A percentile compares a stretch with the other conserved stretches of the same genome.
phyloP scores from a whole-genome alignment of 2,113 vertebrate genomes.

The Mastomys natalensis region DNA sequence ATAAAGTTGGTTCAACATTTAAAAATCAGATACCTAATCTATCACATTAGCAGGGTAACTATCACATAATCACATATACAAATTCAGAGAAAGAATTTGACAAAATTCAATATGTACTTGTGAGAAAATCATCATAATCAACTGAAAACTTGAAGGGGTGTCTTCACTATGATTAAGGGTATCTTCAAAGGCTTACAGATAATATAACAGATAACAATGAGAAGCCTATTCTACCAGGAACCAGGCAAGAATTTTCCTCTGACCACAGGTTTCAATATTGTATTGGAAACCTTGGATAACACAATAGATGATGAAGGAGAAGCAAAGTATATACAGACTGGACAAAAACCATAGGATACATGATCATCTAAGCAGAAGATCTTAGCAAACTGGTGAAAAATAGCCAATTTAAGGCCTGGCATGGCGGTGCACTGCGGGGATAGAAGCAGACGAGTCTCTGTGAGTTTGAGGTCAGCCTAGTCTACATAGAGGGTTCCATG shows the following conservation, averaged over 20 bases:
- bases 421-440: not conserved
- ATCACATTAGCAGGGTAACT: conserved; percentile 17
- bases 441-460: not conserved
- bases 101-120: not conserved
- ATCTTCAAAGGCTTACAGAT: not conserved
- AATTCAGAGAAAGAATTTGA: not conserved
- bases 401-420: not conserved
- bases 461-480: not conserved
- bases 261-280: not conserved
- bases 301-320: not conserved
- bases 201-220: not conserved
- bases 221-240: not conserved
- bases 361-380: not conserved
- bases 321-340: not conserved
- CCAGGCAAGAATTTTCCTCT: not conserved
- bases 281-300: not conserved
- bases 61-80: not conserved
- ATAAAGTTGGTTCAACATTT: not conserved
- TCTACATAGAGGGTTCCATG: not conserved
- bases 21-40: not conserved
- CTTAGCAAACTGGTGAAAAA: not conserved
- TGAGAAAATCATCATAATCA: not conserved
- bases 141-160: not conserved
- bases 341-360: not conserved
- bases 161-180: not conserved